Conservation (phyloP, 37 sponge, comb jelly and placozoan genomes). For the Beroe ovata region DNA sequence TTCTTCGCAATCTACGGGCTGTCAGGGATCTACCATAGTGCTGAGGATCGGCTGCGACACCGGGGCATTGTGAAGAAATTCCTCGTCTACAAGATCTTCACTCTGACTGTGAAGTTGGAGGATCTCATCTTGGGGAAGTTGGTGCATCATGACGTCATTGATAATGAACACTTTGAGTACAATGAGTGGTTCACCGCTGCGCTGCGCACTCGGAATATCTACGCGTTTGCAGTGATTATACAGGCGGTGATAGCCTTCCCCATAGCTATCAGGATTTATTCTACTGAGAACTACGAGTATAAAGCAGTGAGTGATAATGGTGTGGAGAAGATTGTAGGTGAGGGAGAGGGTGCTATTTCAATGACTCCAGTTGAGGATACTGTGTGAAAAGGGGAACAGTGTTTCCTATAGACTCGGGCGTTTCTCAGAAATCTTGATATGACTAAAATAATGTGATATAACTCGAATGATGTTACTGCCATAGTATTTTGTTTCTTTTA, state of each 20-base stretch:
- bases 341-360: no score
- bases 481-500: no score
- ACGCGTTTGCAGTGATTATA: slow-evolving; percentile 3
- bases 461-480: no score
- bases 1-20: slow-evolving; percentile 36
- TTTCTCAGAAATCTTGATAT: no score
- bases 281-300: background rate
- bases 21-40: slow-evolving; percentile 50
- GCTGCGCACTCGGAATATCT: background rate
- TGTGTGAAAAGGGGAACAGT: no score
- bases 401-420: no score
- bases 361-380: no score
- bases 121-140: slow-evolving; percentile 16
- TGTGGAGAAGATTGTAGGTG: no score
- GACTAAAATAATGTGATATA: no score
- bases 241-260: slow-evolving; percentile 49
- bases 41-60: slow-evolving; percentile 13
- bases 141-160: slow-evolving; percentile 13
- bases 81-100: slow-evolving; percentile 58
- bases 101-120: background rate
- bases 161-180: slow-evolving; percentile 18
- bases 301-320: no score
- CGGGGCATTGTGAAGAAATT: slow-evolving; percentile 48
- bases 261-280: slow-evolving; percentile 4
- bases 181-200: slow-evolving; percentile 17